Evolutionary conservation across 2,888 invertebrate species (phyloP).

Genomic region (Morpho achilles): DNA sequence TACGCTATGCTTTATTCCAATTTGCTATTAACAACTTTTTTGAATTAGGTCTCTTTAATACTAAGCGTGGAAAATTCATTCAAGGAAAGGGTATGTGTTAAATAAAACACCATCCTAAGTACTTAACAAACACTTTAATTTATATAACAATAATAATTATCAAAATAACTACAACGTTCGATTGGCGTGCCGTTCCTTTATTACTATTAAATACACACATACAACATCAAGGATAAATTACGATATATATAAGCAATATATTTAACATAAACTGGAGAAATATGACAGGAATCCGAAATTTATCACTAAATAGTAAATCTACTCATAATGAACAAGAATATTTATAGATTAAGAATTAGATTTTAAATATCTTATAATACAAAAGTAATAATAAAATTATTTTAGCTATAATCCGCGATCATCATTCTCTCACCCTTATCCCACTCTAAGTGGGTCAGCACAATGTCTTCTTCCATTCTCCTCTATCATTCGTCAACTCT

Average conservation of each 20-base stretch:
- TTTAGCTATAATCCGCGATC: no score
- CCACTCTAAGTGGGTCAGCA: no score
- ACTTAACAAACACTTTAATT: conserved; percentile 76
- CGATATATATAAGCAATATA: conserved; percentile 16
- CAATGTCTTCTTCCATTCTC: no score
- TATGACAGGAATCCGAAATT: conserved; percentile 18
- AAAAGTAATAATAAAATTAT: no score
- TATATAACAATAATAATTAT: conserved; percentile 65
- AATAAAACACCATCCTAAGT: conserved; percentile 44
- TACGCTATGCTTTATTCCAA: no score
- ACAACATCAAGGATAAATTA: conserved; percentile 26
- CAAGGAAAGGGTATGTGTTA: conserved; percentile 2
- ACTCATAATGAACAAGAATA: conserved; percentile 19
- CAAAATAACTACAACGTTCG: conserved; percentile 58
- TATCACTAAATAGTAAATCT: conserved; percentile 17
- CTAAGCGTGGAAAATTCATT: background rate
- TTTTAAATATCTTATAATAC: background rate
- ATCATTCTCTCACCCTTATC: no score
- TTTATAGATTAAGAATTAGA: conserved; percentile 12
- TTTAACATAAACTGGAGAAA: conserved; percentile 14
- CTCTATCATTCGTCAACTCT: no score
- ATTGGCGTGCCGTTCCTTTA: conserved; percentile 44
- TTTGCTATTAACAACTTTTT: no score
- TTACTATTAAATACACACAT: conserved; percentile 19
- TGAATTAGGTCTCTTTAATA: background rate